Conservation (phyloP, 2,113 vertebrate genomes). For the Tetraodon nigroviridis region DNA sequence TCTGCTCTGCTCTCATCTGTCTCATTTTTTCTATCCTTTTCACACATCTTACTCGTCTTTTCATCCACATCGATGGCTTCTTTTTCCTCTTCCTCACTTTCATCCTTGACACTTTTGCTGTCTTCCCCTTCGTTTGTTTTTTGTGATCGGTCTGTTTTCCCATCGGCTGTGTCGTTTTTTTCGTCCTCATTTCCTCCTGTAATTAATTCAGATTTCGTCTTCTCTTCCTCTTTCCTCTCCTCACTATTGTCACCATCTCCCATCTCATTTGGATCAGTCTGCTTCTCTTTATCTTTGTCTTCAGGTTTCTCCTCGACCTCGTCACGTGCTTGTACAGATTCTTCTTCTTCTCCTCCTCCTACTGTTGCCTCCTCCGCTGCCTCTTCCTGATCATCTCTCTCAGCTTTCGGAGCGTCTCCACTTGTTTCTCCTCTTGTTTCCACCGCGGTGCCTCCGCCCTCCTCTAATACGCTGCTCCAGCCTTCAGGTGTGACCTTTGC, state of each 20-base stretch:
- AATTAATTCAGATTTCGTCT: conserved; percentile 3
- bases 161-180: conserved; percentile 1
- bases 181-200: conserved; percentile 6
- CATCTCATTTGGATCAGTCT: conserved; percentile 7
- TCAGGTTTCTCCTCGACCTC: conserved; percentile 16
- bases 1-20: conserved; percentile 6
- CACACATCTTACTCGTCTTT: not conserved
- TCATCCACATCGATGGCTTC: not conserved
- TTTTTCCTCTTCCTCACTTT: conserved; percentile 9
- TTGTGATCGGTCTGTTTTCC: conserved; percentile 2
- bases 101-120: not conserved
- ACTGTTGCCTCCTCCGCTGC: conserved; percentile 1
- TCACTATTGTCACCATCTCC: conserved; percentile 4
- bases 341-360: conserved; percentile 26
- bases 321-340: not conserved
- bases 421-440: not conserved
- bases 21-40: not conserved
- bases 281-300: not conserved
- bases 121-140: conserved; percentile 3
- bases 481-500: conserved; percentile 18
- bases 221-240: conserved; percentile 9
- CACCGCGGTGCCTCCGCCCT: conserved; percentile 25
- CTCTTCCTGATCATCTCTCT: conserved; percentile 3
- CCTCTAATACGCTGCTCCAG: conserved; percentile 1
- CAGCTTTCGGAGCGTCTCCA: conserved; percentile 3